Percentiles rank a stretch among this genome's conserved stretches.
Conservation (phyloP, 2,888 invertebrate species). For the Ethmia dodecea region DNA sequence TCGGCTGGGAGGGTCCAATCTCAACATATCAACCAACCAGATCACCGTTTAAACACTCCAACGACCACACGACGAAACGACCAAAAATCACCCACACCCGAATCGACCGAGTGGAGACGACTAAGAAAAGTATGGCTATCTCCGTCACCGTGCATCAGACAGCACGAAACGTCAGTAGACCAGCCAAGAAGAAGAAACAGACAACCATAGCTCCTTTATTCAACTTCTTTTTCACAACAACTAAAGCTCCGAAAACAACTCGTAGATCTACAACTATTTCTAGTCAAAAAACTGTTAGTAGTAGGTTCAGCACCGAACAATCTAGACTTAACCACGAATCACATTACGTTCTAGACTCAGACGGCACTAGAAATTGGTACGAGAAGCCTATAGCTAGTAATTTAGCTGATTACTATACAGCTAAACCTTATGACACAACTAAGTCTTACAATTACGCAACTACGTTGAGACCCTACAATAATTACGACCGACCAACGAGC, state of each 20-base stretch:
- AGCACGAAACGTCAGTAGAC: constrained; percentile 18
- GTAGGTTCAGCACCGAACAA: background rate
- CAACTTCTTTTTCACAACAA: constrained; percentile 16
- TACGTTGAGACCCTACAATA: background rate
- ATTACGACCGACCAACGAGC: background rate
- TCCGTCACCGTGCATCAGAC: constrained; percentile 1
- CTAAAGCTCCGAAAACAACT: constrained; percentile 21
- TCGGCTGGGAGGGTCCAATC: no score
- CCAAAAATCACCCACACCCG: constrained; percentile 15
- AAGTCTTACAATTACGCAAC: constrained; percentile 12
- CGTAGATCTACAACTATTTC: constrained; percentile 15
- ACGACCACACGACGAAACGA: constrained; percentile 18
- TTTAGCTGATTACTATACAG: constrained; percentile 13
- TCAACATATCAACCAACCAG: no score
- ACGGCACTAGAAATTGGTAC: constrained; percentile 5
- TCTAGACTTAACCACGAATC: constrained; percentile 4
- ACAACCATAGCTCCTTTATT: constrained; percentile 15
- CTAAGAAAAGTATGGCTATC: constrained; percentile 7
- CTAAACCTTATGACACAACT: background rate
- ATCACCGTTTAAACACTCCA: no score
- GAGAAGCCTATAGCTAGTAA: constrained; percentile 8
- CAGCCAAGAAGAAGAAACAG: constrained; percentile 22
- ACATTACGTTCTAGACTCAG: constrained; percentile 5
- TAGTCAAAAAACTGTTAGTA: constrained; percentile 4
- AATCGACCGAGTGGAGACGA: constrained; percentile 17